Base-by-base conservation (phyloP, 2,888 invertebrate species). In the Eupeodes luniger region DNA sequence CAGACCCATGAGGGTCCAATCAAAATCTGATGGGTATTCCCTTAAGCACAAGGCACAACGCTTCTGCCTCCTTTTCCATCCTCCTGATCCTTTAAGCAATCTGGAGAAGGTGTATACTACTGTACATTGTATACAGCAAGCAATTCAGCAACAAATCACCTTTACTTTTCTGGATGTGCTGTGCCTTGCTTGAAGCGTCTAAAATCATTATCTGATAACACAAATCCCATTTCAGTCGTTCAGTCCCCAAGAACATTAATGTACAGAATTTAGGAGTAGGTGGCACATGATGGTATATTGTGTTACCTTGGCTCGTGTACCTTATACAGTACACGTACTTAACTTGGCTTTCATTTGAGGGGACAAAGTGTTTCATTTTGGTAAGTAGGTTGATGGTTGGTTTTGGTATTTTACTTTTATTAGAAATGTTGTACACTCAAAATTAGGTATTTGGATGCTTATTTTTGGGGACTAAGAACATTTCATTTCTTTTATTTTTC, bases 151-250 rank as follows among this genome's bases (percentile, higher is more conserved):
- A 66, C 47, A 66, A 66, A 66, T 66, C 66, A 66, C 47, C 66
- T 66, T 66, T 66, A 47, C 66, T 66, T 66, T 62, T 47, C 27
- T 62, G 36, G 62, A 40, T 74, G 69, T 11, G 55, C 19, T 69
- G 27, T 27, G 40, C 40, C 40, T 57, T 59, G 19, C 70, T 80
- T 36, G 51, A 62, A 76, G 62, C 57, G 57, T 74, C 75, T 40
- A 64, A 85, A 80, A 70, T 64, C 74, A 34, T 75, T 70, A 57
- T 75, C 80, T 57, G 67, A 75, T 55, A 57, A 66, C 47, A 57
- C 64, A 75, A 85, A 80, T 85, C 69, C 75, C 69, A 80, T 85
- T 85, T 76, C 74, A 75, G 67, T 67, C 53, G 74, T 61, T 69
- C 27, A 27, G 27, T 74, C 11, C 51, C 34, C 47, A 49, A 7